These are phyloP conservation scores for Synanceia verrucosa DNA, from an alignment of 2,797 vertebrate species.

Conservation along the genomic window DNA sequence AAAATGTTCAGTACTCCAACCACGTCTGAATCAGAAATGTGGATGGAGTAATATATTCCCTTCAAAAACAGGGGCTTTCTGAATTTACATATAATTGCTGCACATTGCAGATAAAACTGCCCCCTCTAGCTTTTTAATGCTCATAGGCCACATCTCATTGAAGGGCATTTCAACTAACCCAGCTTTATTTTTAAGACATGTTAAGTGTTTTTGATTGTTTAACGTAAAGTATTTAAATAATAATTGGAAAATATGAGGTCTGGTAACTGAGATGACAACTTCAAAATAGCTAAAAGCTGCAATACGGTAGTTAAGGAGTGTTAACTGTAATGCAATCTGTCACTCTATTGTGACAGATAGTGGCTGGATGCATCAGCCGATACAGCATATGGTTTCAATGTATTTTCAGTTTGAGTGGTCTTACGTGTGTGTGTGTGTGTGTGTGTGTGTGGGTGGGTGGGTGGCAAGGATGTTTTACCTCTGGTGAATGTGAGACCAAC, in stretches of 20 bases:
- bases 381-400: slow-evolving; percentile 25
- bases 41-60: neutral
- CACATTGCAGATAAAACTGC: slow-evolving; percentile 23
- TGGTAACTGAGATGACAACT: neutral
- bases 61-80: neutral
- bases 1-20: slow-evolving; percentile 27
- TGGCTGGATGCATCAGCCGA: slow-evolving; percentile 18
- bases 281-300: neutral
- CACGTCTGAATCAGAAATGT: slow-evolving; percentile 12
- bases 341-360: neutral
- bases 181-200: slow-evolving; percentile 39
- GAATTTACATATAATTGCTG: slow-evolving; percentile 16
- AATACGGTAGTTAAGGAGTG: neutral
- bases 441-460: slow-evolving; percentile 13
- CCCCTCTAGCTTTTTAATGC: slow-evolving; percentile 42
- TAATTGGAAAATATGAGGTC: neutral
- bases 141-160: slow-evolving; percentile 38
- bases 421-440: neutral
- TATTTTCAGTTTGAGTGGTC: slow-evolving; percentile 25
- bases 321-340: neutral
- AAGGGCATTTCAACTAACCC: slow-evolving; percentile 51
- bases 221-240: slow-evolving; percentile 1
- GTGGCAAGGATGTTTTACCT: slow-evolving; percentile 60
- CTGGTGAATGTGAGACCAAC: slow-evolving; percentile 68
- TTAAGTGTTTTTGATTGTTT: slow-evolving; percentile 5